Evolutionary conservation across 2,797 vertebrate species (phyloP), one percentile per base, ranked within the genome.

Genomic region (Notolepis coatsorum): DNA sequence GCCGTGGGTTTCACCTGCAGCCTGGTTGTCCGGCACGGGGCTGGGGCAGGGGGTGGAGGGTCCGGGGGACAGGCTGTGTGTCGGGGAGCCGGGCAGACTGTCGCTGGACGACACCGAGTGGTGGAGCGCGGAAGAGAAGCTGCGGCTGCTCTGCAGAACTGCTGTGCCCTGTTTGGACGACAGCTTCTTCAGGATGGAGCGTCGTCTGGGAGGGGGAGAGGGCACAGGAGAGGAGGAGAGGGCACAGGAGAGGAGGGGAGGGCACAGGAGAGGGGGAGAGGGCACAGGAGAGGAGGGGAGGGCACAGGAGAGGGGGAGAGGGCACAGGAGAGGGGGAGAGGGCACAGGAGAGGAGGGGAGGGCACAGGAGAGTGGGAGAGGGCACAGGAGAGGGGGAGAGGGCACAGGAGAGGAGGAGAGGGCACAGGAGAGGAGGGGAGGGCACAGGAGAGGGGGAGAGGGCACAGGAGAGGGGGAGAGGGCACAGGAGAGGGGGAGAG

Each of bases 71-170:
- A 96, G 91, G 85, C 97, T 97, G 92, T 97, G 96, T 0, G 97
- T 98, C 9, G 97, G 97, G 1, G 97, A 98, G 31, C 96, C 98
- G 0, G 97, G 96, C 28, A 97, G 94, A 86, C 97, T 99, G 85
- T 99, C 98, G 0, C 96, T 96, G 64, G 97, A 98, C 1, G 97
- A 98, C 66, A 98, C 92, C 0, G 97, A 98, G 85, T 98, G 96
- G 48, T 98, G 96, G 68, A 98, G 96, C 2, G 96, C 96, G 0
- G 96, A 98, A 5, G 96, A 97, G 88, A 97, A 97, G 84, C 97
- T 98, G 37, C 95, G 96, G 81, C 97, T 98, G 81, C 94, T 94
- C 83, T 97, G 96, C 68, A 98, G 93, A 23, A 95, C 95, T 0
- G 95, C 95, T 0, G 95, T 93, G 0, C 94, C 88, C 82, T 97